Conservation (phyloP, 2,888 invertebrate species). For the Agrilus mali region DNA sequence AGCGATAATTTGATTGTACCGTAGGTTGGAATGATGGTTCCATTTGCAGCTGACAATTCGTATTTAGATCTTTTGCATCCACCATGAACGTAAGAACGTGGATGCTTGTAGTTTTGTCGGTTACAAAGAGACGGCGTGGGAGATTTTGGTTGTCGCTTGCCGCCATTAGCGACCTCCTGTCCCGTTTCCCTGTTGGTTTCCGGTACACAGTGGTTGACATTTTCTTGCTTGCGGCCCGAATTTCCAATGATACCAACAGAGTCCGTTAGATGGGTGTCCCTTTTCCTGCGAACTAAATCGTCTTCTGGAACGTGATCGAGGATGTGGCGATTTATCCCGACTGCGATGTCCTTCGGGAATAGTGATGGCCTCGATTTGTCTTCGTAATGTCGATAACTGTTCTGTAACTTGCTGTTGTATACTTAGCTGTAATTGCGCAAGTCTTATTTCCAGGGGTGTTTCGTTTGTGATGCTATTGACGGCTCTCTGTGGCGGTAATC, state of each 20-base stretch:
- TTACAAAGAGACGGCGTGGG: conserved; percentile 8
- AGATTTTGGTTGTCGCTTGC: neutral
- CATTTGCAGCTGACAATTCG: conserved; percentile 3
- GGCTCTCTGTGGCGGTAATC: no score
- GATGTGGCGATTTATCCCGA: no score
- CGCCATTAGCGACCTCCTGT: conserved; percentile 1
- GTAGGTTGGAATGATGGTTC: conserved; percentile 7
- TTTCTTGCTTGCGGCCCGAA: conserved; percentile 6
- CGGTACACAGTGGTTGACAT: conserved; percentile 6
- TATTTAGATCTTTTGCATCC: neutral
- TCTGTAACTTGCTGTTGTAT: no score
- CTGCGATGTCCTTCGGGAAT: no score
- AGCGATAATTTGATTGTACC: conserved; percentile 5
- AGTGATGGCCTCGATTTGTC: no score
- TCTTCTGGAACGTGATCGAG: no score
- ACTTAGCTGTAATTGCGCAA: no score
- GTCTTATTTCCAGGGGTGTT: no score
- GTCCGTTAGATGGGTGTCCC: neutral
- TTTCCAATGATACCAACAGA: conserved; percentile 12
- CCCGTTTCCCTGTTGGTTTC: conserved; percentile 7
- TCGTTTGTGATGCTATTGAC: no score
- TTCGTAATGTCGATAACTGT: no score
- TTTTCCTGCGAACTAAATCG: no score
- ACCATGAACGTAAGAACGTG: conserved; percentile 1
- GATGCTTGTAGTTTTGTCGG: conserved; percentile 3